Evolutionary conservation across 2,113 vertebrate genomes (phyloP), one percentile per base, ranked within the genome.

Genomic region (Bungarus multicinctus): DNA sequence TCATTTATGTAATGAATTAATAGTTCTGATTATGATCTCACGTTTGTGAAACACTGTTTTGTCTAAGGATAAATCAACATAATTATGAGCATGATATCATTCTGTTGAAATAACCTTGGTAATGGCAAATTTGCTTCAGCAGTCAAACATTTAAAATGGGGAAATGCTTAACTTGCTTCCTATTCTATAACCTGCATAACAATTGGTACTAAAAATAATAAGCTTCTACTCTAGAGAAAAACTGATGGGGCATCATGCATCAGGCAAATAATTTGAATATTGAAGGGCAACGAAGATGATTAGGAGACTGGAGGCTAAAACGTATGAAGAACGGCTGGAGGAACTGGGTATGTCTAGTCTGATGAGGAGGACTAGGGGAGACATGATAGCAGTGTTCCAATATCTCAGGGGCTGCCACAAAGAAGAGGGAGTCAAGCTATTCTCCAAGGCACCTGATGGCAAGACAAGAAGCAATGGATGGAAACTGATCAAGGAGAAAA

Each of bases 111-210:
- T 50, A 81, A 81, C 34, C 34, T 91, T 53, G 69, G 39, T 52
- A 27, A 43, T 94, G 39, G 54, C 23, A 85, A 91, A 94, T 95
- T 94, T 95, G 91, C 81, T 94, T 89, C 87, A 96, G 55, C 93
- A 91, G 43, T 89, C 55, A 27, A 86, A 54, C 30, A 20, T 34
- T n/a, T 92, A 3, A 74, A 55, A 60, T 60, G 55, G 18, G 16
- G 81, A 89, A 69, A 69, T 50, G 23, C 74, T 81, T 47, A 8
- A 58, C 22, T 34, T 55, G 20, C n/a, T 81, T 39, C 3, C 45
- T 23, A 30, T 58, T 30, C 22, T 50, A 39, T 60, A 55, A 57
- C 47, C 94, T 30, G 52, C 64, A 92, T n/a, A 94, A 95, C 94
- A 18, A 92, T 88, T 85, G n/a, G 52, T 23, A 85, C 0, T 0